Percentiles rank a stretch among this genome's conserved stretches.
These are phyloP conservation scores for Echinometra lucunter DNA, from an alignment of 53 echinoderm and acorn worm genomes.

Conservation along the genomic window DNA sequence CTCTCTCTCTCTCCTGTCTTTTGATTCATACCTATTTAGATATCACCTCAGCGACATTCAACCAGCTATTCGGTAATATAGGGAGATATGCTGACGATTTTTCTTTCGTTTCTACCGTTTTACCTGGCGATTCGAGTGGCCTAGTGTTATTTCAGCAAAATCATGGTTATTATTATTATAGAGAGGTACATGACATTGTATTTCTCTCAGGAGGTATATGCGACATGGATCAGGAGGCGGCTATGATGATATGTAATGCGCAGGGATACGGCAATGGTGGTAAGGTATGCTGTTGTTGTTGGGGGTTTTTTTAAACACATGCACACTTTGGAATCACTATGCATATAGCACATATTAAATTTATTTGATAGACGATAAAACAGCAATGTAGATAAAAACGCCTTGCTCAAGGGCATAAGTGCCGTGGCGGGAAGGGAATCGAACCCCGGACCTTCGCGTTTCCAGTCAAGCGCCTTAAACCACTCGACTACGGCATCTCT, in stretches of 20 bases:
- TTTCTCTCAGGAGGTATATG: not conserved
- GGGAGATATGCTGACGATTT: not conserved
- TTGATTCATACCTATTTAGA: not conserved
- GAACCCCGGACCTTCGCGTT: too few species aligned
- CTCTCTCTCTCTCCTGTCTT: not conserved
- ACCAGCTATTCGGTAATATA: not conserved
- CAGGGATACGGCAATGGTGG: not conserved
- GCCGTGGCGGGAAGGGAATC: too few species aligned
- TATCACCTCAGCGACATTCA: not conserved
- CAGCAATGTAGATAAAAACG: too few species aligned
- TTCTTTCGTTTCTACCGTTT: not conserved
- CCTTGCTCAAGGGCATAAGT: too few species aligned
- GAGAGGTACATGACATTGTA: not conserved
- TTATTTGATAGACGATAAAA: too few species aligned
- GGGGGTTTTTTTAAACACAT: too few species aligned
- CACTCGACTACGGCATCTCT: too few species aligned
- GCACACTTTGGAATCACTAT: too few species aligned
- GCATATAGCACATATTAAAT: too few species aligned
- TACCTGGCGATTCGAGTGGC: not conserved
- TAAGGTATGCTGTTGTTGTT: not conserved
- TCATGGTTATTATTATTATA: not conserved
- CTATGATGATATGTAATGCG: not conserved
- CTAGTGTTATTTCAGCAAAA: not conserved
- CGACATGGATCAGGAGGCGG: not conserved
- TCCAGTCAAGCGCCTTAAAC: too few species aligned